phyloP scores from a whole-genome alignment of 2,797 vertebrate species.

The Sebastiscus tertius region DNA sequence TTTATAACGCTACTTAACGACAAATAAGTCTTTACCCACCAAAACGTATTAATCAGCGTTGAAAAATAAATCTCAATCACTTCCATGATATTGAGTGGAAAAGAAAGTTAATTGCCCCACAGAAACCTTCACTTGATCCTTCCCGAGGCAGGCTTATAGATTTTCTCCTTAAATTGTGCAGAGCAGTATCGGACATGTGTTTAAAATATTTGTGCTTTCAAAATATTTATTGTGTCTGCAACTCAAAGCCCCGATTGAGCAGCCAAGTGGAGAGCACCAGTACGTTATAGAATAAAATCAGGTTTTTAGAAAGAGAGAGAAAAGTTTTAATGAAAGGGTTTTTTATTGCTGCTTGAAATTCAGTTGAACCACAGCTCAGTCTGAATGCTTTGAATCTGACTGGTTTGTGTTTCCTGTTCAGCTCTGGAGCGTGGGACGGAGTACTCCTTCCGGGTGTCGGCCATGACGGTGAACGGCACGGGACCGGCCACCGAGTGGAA shows the following conservation, averaged over 20 bases:
- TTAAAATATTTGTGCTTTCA: constrained; percentile 52
- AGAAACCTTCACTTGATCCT: constrained; percentile 27
- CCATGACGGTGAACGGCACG: constrained; percentile 92
- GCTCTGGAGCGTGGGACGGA: constrained; percentile 95
- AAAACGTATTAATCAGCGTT: constrained; percentile 23
- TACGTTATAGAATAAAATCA: constrained; percentile 6
- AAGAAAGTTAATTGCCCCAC: constrained; percentile 7
- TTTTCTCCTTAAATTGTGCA: constrained; percentile 34
- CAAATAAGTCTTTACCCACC: not conserved
- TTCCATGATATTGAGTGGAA: constrained; percentile 9
- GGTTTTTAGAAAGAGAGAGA: not conserved
- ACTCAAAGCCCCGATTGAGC: constrained; percentile 18
- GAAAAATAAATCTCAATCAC: constrained; percentile 7
- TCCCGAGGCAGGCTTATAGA: constrained; percentile 16
- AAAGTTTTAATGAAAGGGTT: not conserved
- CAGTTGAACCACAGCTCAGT: not conserved
- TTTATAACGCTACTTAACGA: not conserved
- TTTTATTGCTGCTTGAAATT: constrained; percentile 12
- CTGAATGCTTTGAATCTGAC: constrained; percentile 1
- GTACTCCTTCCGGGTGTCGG: constrained; percentile 93
- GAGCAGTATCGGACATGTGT: constrained; percentile 27
- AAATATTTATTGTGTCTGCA: constrained; percentile 48
- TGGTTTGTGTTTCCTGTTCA: constrained; percentile 50
- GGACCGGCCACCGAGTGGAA: constrained; percentile 94
- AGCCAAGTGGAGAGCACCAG: constrained; percentile 1